Base-by-base conservation (phyloP, 2,888 invertebrate species). In the Anorthoa munda region DNA sequence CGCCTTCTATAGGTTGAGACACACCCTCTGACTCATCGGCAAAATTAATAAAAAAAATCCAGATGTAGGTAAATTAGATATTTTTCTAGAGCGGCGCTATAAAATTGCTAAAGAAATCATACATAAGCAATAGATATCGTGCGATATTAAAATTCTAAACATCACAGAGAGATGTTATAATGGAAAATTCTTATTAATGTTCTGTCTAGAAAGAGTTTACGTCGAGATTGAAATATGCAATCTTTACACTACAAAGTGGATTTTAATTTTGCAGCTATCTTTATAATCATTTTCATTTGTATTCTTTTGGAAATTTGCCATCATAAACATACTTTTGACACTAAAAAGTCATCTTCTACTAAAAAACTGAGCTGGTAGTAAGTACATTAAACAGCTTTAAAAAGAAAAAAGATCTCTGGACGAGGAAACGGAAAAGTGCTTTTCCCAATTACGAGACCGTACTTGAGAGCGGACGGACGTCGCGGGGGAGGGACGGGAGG, bases 381-480 rank as follows among this genome's bases (percentile, higher is more conserved):
- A 12, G 51, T 48, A 64, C 80, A 69, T 69, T 66, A 64, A 78
- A 83, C 55, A 60, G 68, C 64, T 67, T 83, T 61, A 80, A 67
- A 71, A 68, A 83, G 70, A 58, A 71, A 80, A 70, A 71, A 82
- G 48, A 53, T 58, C 59, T 63, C 71, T 75, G 48, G 68, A 72
- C 66, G 56, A 76, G 77, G 60, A 86, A 82, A 80, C 75, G 77
- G 70, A 74, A 79, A 86, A 85, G 85, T 82, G 87, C 74, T 86
- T 85, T 86, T 85, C 72, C 74, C 82, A 87, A 86, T 85, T 85
- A 86, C 71, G 72, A 71, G 76, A 77, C 85, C 85, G 78, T 85
- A 85, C 76, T 85, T 82, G 72, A 86, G 61, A 75, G 77, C 74
- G 81, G 78, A 81, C 69, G 75, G 71, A 56, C 59, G 66, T 59